Evolutionary conservation across 1,140 invertebrate species (phyloP), one percentile per base, ranked within the genome.

Genomic region (Drosophila hydei): DNA sequence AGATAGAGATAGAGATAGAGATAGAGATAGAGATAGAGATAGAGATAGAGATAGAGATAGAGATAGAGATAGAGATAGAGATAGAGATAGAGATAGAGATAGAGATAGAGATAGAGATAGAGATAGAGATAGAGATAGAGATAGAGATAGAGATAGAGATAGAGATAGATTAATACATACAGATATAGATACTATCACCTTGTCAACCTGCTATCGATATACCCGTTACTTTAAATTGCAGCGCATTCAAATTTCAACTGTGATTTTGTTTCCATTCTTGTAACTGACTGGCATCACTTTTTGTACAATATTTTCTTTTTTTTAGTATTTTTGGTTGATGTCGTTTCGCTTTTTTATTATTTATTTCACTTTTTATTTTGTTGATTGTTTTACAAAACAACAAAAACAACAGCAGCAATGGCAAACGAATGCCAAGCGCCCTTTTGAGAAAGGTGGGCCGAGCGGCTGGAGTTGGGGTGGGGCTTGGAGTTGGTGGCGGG

Each of bases 301-400:
- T 65, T 56, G 14, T 48, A 27, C 9, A 33, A 65, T 33, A 25
- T 59, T 67, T 21, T 52, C 56, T 52, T 19, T 42, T 38, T 45
- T 67, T 27, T 75, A 27, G 12, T 11, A 48, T 58, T 42, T 30
- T 45, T 69, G 51, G 65, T 19, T 52, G 40, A 16, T 70, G 73
- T 51, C 40, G 45, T 33, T 56, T 62, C 45, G 43, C 55, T 43
- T 69, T 83, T 70, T 68, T 64, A 72, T 85, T 77, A 74, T 79
- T 84, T 84, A 70, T 84, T 85, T 84, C 63, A 42, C 54, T 70
- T 65, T 68, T 84, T 62, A 62, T 85, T 75, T 80, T 70, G 73
- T 75, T 85, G 80, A 87, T 85, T 85, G 79, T 85, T 87, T 85
- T 77, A 77, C 67, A 77, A 74, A 77, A 69, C 59, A 74, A 43